Evolutionary conservation across 1,140 invertebrate species (phyloP).

Genomic region (Scylla paramamosain): DNA sequence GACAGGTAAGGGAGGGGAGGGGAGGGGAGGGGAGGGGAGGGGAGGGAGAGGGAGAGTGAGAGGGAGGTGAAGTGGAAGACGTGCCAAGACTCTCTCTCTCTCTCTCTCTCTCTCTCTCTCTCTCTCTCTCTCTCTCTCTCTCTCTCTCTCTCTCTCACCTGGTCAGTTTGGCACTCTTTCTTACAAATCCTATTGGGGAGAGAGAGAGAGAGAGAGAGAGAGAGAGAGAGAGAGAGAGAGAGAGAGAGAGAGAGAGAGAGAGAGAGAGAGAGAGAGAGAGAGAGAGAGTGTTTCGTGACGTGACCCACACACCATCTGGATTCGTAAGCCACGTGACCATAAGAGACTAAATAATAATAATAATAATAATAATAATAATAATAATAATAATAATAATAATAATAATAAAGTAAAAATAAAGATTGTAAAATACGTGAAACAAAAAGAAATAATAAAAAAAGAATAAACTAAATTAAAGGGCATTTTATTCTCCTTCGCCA

Average conservation of each 20-base stretch:
- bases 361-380: not conserved
- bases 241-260: conserved; percentile 18
- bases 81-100: too few species aligned
- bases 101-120: too few species aligned
- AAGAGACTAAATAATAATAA: not conserved
- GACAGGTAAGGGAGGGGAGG: not conserved
- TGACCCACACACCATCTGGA: not conserved
- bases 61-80: not conserved
- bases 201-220: too few species aligned
- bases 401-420: not conserved
- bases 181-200: too few species aligned
- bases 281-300: not conserved
- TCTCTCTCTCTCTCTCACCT: too few species aligned
- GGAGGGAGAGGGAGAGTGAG: not conserved
- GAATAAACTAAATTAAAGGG: too few species aligned
- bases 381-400: not conserved
- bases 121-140: too few species aligned
- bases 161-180: too few species aligned
- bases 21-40: not conserved
- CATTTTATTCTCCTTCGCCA: too few species aligned
- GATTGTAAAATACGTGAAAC: not conserved
- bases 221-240: not conserved
- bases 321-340: not conserved
- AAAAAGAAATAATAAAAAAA: too few species aligned
- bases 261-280: conserved; percentile 16